Conservation (phyloP, 2,888 invertebrate species). For the Augiades crinisus region DNA sequence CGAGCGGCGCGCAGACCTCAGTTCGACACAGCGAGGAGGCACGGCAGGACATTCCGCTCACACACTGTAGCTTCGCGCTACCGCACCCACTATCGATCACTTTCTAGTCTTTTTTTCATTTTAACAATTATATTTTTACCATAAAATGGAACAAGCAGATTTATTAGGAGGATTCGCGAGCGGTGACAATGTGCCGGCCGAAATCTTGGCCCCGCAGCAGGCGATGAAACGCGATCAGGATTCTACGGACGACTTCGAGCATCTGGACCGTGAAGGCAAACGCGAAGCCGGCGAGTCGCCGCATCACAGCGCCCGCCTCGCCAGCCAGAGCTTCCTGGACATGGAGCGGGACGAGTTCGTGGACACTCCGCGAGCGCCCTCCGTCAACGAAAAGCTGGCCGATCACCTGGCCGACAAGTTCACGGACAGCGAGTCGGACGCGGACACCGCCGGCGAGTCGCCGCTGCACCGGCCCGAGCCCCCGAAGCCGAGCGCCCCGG, state of each 20-base stretch:
- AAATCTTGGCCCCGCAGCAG: conserved; percentile 36
- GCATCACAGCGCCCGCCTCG: conserved; percentile 47
- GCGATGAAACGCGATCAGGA: conserved; percentile 83
- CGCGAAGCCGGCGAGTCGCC: conserved; percentile 57
- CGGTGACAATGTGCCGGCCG: conserved; percentile 50
- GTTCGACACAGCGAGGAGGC: conserved; percentile 64
- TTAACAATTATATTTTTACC: conserved; percentile 2
- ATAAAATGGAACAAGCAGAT: conserved; percentile 61
- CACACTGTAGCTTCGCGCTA: conserved; percentile 43
- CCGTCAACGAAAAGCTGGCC: conserved; percentile 55
- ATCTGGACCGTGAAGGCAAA: conserved; percentile 83
- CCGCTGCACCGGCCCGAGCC: conserved; percentile 63
- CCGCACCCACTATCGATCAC: conserved; percentile 60
- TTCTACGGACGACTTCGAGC: conserved; percentile 88
- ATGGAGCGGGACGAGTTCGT: conserved; percentile 73
- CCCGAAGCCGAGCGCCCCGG: conserved; percentile 39
- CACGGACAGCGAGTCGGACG: conserved; percentile 81
- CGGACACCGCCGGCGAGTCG: conserved; percentile 71
- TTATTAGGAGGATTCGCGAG: conserved; percentile 60
- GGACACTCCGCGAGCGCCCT: conserved; percentile 57
- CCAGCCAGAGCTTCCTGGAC: conserved; percentile 70
- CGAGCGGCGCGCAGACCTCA: conserved; percentile 50
- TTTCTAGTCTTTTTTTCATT: conserved; percentile 39
- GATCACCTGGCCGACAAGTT: conserved; percentile 79
- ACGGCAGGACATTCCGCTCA: conserved; percentile 59